Base-by-base conservation (phyloP, 2,113 vertebrate genomes). In the Pluvialis apricaria region DNA sequence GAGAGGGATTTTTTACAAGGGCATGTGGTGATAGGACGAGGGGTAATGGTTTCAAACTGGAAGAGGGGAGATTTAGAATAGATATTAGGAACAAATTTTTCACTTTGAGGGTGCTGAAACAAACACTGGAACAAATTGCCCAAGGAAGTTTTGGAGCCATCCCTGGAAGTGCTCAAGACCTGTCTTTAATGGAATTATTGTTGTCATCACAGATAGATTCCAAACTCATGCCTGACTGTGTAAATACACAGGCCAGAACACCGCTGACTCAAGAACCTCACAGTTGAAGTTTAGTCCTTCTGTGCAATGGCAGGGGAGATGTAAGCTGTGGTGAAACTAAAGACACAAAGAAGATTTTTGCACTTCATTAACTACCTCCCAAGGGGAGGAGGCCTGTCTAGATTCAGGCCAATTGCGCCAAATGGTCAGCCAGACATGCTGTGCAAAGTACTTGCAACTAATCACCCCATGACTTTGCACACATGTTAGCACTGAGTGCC, bases 381-480 rank as follows among this genome's bases (percentile, higher is more conserved):
- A 11, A 44, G 51, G 26, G 11, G 18, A 51, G 9, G 2, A 79
- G 6, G 12, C 7, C 9, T 69, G 15, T 34, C 9, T 73, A 57
- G 15, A 44, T 28, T 68, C 19, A 90, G 47, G 38, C 3, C n/a
- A 76, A 2, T 24, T 88, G 16, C 24, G 70, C 51, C n/a, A 78
- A 86, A 52, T 26, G 7, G 20, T 78, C 15, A 81, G 7, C 8
- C 31, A 75, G 45, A 17, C 7, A 7, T 21, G 15, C 51, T 28
- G 14, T 51, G 9, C 18, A 54, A 76, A 71, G 12, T 16, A 29
- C 0, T 0, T n/a, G 15, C 26, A 71, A 31, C 15, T 92, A 71
- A 65, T 12, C 11, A 14, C 14, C 9, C 17, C 14, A 40, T 1
- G 8, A 14, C 4, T 2, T 3, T 1, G 6, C 11, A 10, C 10